A percentile compares a stretch with the other conserved stretches of the same genome.
Evolutionary conservation across 2,113 vertebrate species (phyloP).

Genomic region (Gnathonemus echidnorhynchus): DNA sequence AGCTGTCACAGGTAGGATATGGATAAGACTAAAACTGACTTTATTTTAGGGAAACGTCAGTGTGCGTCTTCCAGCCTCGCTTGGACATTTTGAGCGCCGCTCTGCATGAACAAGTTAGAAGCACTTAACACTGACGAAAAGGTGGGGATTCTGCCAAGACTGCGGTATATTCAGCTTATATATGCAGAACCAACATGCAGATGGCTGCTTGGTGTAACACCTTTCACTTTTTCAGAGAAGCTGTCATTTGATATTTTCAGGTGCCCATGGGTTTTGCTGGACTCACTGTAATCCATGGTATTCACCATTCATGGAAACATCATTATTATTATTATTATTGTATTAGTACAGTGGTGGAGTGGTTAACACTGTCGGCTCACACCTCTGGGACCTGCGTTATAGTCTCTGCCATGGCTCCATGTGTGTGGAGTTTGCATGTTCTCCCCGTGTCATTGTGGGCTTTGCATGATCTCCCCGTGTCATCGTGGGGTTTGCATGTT

Average conservation of each 20-base stretch:
- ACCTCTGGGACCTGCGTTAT: too few relatives aligned
- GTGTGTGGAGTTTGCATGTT: too few relatives aligned
- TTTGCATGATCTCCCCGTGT: too few relatives aligned
- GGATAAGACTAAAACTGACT: not conserved
- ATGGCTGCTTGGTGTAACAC: not conserved
- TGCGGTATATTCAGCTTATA: not conserved
- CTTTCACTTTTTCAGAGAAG: conserved; percentile 23
- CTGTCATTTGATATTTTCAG: conserved; percentile 27
- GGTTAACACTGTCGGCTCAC: too few relatives aligned
- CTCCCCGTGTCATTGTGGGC: too few relatives aligned
- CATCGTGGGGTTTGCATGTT: too few relatives aligned
- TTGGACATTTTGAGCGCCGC: not conserved
- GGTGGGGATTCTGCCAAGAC: conserved; percentile 3
- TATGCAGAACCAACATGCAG: not conserved
- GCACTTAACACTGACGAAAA: not conserved
- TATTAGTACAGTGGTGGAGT: too few relatives aligned
- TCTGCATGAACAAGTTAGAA: not conserved
- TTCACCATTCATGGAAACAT: conserved; percentile 15
- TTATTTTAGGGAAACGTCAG: not conserved
- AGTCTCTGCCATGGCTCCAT: too few relatives aligned
- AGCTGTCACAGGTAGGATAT: not conserved
- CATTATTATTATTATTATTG: not conserved
- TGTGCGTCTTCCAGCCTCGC: not conserved
- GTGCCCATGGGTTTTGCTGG: not conserved
- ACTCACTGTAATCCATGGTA: not conserved